A percentile compares a stretch with the other conserved stretches of the same genome.
These are phyloP conservation scores for Pygocentrus nattereri DNA, from an alignment of 2,797 vertebrate species.

Conservation along the genomic window DNA sequence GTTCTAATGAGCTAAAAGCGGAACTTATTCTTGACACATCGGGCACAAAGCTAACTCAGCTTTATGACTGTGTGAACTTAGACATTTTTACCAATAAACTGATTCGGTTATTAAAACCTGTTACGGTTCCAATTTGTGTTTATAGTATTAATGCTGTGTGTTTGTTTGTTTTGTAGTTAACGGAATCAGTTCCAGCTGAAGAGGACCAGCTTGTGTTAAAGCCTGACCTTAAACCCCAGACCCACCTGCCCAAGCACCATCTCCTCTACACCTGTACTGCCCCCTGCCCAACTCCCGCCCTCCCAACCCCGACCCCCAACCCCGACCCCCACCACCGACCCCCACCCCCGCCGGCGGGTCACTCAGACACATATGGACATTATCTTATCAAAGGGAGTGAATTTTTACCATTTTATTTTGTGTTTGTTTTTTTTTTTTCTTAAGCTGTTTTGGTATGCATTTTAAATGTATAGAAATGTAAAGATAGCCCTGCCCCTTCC, in stretches of 20 bases:
- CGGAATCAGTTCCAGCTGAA: conserved; percentile 56
- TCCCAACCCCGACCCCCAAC: no score
- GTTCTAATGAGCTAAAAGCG: no score
- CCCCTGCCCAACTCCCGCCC: background rate
- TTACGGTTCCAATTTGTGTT: no score
- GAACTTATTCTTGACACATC: no score
- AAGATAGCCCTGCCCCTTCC: background rate
- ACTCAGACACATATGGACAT: background rate
- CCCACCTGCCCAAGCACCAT: background rate
- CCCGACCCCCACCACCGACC: no score
- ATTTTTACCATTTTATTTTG: background rate
- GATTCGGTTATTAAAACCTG: no score
- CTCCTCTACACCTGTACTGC: background rate
- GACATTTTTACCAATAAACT: no score
- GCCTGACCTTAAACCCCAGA: background rate
- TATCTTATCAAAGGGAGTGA: background rate
- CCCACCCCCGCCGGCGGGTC: background rate
- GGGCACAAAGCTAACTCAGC: no score
- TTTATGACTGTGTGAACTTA: no score
- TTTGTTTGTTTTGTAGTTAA: conserved; percentile 71
- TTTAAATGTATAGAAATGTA: conserved; percentile 15
- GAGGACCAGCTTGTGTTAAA: background rate
- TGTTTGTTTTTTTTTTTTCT: background rate
- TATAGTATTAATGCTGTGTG: conserved; percentile 33
- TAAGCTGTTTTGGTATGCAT: conserved; percentile 3